These are phyloP conservation scores for Mayetiola destructor DNA, from an alignment of 2,888 invertebrate genomes.

Conservation along the genomic window DNA sequence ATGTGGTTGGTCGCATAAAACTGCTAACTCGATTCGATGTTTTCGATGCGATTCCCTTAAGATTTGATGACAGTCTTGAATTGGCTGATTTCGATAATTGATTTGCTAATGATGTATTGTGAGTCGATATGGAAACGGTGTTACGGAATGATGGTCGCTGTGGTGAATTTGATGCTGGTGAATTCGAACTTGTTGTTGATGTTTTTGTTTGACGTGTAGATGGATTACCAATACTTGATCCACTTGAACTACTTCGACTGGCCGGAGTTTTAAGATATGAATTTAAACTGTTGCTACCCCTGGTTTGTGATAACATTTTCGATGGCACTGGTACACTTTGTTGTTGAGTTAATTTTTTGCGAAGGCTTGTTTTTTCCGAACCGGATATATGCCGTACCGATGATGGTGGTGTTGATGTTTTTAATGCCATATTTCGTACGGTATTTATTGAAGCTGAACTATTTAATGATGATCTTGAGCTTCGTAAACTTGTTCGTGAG, in stretches of 20 bases:
- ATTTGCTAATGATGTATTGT: not conserved
- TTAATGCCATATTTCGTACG: conserved; percentile 52
- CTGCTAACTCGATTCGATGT: conserved; percentile 35
- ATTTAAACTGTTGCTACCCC: not conserved
- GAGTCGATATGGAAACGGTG: conserved; percentile 15
- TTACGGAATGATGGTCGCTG: conserved; percentile 16
- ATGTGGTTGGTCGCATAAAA: conserved; percentile 79
- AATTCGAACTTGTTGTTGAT: conserved; percentile 22
- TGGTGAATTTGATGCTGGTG: conserved; percentile 17
- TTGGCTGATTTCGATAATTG: not conserved
- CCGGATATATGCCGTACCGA: conserved; percentile 22
- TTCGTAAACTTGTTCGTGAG: conserved; percentile 63
- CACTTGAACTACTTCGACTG: conserved; percentile 44
- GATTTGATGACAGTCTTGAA: conserved; percentile 19
- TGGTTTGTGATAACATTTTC: not conserved
- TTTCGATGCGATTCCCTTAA: conserved; percentile 25
- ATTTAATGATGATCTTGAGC: conserved; percentile 70
- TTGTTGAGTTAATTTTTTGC: conserved; percentile 40
- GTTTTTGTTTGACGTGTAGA: conserved; percentile 20
- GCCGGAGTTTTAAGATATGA: conserved; percentile 36
- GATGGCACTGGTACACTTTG: conserved; percentile 25
- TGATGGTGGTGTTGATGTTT: conserved; percentile 28
- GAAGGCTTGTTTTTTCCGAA: conserved; percentile 31
- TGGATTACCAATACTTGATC: conserved; percentile 43
- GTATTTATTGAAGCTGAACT: conserved; percentile 66